phyloP scores from a whole-genome alignment of 2,797 vertebrate species.

The Coilia nasus region DNA sequence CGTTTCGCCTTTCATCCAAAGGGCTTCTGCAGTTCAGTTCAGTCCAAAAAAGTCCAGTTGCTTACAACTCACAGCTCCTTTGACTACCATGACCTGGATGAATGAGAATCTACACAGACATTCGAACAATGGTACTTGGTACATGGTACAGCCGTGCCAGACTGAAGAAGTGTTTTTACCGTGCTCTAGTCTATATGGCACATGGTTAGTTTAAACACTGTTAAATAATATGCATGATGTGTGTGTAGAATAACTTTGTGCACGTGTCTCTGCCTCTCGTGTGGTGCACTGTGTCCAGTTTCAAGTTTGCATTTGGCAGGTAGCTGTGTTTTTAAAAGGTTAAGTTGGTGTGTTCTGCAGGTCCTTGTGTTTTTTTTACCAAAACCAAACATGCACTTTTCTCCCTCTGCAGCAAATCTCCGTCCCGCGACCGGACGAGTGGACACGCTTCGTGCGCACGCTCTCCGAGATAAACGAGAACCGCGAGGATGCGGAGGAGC shows the following conservation, averaged over 20 bases:
- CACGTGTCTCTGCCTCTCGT: neutral
- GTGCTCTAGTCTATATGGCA: neutral
- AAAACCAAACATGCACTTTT: neutral
- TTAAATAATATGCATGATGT: neutral
- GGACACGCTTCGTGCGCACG: conserved; percentile 92
- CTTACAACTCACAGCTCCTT: too few relatives aligned
- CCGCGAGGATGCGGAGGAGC: conserved; percentile 93
- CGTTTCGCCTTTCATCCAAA: too few relatives aligned
- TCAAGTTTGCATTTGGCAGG: neutral
- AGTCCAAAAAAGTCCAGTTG: too few relatives aligned
- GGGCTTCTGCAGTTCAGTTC: too few relatives aligned
- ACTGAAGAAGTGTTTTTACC: neutral
- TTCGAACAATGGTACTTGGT: too few relatives aligned
- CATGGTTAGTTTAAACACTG: neutral
- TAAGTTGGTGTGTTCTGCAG: neutral
- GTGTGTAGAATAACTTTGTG: neutral
- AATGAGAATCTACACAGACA: too few relatives aligned
- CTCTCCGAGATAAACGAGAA: conserved; percentile 95
- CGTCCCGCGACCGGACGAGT: conserved; percentile 92
- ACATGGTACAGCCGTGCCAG: neutral
- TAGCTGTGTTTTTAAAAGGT: neutral
- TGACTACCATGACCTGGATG: too few relatives aligned
- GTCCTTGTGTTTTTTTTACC: neutral
- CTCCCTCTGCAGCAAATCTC: conserved; percentile 87
- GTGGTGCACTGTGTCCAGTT: neutral